phyloP scores from a whole-genome alignment of 2,797 vertebrate genomes.

The Aythya fuligula region DNA sequence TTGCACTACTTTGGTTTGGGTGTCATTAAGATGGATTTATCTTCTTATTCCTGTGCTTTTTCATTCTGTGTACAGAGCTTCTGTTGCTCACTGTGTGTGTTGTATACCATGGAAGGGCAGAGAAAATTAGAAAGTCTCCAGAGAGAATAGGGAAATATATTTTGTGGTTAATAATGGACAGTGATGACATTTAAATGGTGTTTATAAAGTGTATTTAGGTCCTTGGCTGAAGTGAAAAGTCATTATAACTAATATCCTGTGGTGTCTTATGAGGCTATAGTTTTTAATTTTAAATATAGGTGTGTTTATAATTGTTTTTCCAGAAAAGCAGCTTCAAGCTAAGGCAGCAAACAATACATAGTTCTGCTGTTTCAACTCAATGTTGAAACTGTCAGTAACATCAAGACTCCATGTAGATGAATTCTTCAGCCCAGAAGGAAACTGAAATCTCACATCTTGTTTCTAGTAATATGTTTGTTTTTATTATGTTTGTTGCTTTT shows the following conservation, averaged over 20 bases:
- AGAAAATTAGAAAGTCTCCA: not conserved
- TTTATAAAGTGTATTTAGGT: slow-evolving; percentile 34
- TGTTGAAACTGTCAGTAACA: not conserved
- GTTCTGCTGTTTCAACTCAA: accelerated
- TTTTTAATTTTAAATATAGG: not conserved
- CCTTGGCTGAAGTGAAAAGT: not conserved
- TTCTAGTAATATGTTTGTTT: not conserved
- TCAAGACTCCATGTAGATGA: not conserved
- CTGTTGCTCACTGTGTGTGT: accelerated
- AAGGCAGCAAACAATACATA: not conserved
- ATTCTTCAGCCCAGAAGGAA: not conserved
- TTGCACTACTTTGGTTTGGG: not conserved
- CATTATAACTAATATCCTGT: slow-evolving; percentile 29
- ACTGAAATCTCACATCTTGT: not conserved
- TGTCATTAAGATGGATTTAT: not conserved
- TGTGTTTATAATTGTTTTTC: not conserved
- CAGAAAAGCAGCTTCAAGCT: not conserved
- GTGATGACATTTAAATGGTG: not conserved
- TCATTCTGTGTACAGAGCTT: not conserved
- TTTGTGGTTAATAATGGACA: not conserved
- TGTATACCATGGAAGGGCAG: not conserved
- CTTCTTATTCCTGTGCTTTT: not conserved
- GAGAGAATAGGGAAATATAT: not conserved
- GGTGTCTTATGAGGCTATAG: slow-evolving; percentile 2
- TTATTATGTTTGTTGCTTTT: not conserved